Evolutionary conservation across 2,113 vertebrate genomes (phyloP).

Genomic region (Hymenochirus boettgeri): DNA sequence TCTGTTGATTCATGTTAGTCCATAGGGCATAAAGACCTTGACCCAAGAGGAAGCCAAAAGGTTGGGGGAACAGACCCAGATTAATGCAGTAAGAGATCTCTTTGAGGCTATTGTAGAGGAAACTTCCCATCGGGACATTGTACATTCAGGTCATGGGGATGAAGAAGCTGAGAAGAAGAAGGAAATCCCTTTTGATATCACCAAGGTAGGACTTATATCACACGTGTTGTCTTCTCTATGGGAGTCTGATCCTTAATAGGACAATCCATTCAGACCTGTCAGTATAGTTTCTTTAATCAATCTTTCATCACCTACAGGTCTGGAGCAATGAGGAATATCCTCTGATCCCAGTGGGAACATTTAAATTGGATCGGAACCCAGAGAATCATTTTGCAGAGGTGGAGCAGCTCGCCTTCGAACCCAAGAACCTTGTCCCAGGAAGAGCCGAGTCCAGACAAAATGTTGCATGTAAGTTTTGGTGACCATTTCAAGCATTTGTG

Average conservation of each 20-base stretch:
- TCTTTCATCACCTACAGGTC: slow-evolving; percentile 63
- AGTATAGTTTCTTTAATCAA: background rate
- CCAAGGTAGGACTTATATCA: slow-evolving; percentile 69
- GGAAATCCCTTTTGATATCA: slow-evolving; percentile 93
- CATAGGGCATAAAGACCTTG: slow-evolving; percentile 92
- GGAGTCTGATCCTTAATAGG: too few relatives aligned
- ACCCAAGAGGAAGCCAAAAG: slow-evolving; percentile 71
- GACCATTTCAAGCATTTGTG: too few relatives aligned
- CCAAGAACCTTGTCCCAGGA: slow-evolving; percentile 94
- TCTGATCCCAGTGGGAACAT: slow-evolving; percentile 86
- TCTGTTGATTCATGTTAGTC: slow-evolving; percentile 73
- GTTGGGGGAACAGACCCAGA: slow-evolving; percentile 79
- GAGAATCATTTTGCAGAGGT: slow-evolving; percentile 92
- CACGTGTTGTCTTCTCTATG: too few relatives aligned
- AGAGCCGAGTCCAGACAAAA: slow-evolving; percentile 95
- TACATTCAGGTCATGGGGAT: slow-evolving; percentile 97
- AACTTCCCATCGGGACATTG: slow-evolving; percentile 82
- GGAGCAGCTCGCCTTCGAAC: slow-evolving; percentile 90
- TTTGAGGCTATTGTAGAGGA: slow-evolving; percentile 80
- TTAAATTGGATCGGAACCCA: slow-evolving; percentile 91
- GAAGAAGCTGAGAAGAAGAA: slow-evolving; percentile 76
- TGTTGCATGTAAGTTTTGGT: slow-evolving; percentile 92
- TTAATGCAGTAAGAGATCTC: slow-evolving; percentile 79
- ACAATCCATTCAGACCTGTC: too few relatives aligned
- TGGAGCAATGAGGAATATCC: slow-evolving; percentile 89